Conservation (phyloP, 2,888 invertebrate genomes). For the Chymomyza procnemis region DNA sequence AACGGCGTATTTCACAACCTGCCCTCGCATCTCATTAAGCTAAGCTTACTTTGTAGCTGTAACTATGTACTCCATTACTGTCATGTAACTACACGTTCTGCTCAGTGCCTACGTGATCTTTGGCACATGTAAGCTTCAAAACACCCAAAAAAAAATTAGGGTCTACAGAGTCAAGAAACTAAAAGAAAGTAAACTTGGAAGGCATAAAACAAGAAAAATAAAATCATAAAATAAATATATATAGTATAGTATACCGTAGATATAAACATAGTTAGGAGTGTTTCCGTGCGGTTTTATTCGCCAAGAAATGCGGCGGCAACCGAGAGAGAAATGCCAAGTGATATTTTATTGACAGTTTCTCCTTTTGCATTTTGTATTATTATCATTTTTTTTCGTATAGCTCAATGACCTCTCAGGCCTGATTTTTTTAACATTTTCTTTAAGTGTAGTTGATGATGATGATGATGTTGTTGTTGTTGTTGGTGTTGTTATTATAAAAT, state of each 20-base stretch:
- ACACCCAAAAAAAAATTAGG: background rate
- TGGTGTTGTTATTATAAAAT: background rate
- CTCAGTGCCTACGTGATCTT: conserved; percentile 36
- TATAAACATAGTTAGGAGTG: background rate
- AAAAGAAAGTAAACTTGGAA: conserved; percentile 37
- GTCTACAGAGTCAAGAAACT: conserved; percentile 10
- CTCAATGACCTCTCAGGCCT: conserved; percentile 1
- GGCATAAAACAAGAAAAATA: background rate
- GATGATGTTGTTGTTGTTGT: background rate
- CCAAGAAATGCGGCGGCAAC: conserved; percentile 17
- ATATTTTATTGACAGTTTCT: background rate
- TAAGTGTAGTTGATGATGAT: background rate
- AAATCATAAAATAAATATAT: background rate
- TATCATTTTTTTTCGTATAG: background rate
- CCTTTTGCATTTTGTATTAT: background rate
- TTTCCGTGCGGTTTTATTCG: background rate
- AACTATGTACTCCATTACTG: background rate
- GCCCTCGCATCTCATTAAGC: no score
- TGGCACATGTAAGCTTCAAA: conserved; percentile 16
- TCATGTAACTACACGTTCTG: background rate
- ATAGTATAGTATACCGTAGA: background rate
- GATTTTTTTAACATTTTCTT: background rate
- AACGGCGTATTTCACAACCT: no score
- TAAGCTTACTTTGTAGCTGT: no score
- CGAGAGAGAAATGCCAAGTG: conserved; percentile 3